phyloP scores from a whole-genome alignment of 2,113 vertebrate species.

The Galbula dea region DNA sequence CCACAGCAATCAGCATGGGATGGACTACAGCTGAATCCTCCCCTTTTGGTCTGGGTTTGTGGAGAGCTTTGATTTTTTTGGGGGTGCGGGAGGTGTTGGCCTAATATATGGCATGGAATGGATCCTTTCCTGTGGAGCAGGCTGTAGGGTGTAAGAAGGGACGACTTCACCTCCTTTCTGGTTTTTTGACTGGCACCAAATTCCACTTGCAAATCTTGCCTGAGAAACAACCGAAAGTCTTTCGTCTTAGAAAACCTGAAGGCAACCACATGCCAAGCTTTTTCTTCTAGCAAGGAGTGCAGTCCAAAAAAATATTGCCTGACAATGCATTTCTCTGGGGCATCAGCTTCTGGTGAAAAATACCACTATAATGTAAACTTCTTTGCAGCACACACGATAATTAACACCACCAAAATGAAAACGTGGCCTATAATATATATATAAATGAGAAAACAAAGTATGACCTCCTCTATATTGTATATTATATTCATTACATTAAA shows the following conservation, averaged over 20 bases:
- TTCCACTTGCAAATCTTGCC: neutral
- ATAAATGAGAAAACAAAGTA: neutral
- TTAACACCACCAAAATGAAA: neutral
- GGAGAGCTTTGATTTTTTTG: neutral
- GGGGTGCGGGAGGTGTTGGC: too few species aligned
- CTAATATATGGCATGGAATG: neutral
- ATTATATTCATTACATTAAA: neutral
- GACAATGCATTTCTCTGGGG: neutral
- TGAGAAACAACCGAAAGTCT: neutral
- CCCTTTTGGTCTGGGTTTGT: too few species aligned
- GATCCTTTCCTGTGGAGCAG: neutral
- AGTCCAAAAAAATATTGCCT: neutral
- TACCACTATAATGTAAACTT: neutral
- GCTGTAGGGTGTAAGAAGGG: neutral
- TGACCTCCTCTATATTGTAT: neutral
- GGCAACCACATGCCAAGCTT: neutral
- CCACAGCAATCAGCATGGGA: neutral
- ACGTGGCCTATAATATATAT: neutral
- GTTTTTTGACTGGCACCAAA: neutral
- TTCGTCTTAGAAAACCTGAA: neutral
- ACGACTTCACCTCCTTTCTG: neutral
- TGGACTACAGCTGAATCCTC: neutral
- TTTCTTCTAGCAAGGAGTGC: neutral
- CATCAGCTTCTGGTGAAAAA: neutral
- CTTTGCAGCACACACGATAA: neutral